Conservation (phyloP, 2,888 invertebrate species). For the Dolichomitus sp. region DNA sequence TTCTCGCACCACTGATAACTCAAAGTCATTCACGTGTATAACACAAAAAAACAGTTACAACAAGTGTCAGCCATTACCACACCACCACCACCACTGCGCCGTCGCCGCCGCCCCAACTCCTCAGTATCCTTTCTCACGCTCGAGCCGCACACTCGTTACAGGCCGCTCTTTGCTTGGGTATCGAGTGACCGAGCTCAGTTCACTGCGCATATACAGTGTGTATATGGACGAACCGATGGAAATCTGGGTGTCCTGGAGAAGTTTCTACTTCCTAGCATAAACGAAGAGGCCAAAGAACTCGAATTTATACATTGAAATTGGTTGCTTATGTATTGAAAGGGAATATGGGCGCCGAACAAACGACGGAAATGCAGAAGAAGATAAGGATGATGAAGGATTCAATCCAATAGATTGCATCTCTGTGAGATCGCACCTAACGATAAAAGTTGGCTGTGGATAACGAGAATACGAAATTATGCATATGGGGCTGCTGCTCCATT, state of each 20-base stretch:
- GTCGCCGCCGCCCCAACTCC: conserved; percentile 37
- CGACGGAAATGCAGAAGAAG: conserved; percentile 45
- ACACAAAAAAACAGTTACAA: too few species aligned
- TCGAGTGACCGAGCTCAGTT: conserved; percentile 53
- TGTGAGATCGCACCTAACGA: conserved; percentile 60
- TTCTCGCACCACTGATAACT: too few species aligned
- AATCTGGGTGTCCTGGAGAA: conserved; percentile 34
- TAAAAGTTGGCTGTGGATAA: conserved; percentile 59
- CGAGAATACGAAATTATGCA: conserved; percentile 68
- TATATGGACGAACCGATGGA: conserved; percentile 27
- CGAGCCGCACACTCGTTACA: conserved; percentile 53
- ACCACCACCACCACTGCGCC: background rate
- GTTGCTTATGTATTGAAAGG: conserved; percentile 49
- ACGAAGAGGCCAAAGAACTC: conserved; percentile 26
- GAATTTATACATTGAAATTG: conserved; percentile 43
- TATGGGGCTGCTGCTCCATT: conserved; percentile 54
- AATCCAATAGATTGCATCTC: conserved; percentile 57
- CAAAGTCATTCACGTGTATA: too few species aligned
- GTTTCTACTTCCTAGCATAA: conserved; percentile 14
- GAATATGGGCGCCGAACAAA: conserved; percentile 26
- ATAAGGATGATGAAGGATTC: conserved; percentile 51
- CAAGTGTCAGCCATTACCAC: too few species aligned
- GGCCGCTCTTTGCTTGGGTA: conserved; percentile 43
- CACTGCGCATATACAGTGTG: conserved; percentile 7
- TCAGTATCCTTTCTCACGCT: conserved; percentile 71